Base-by-base conservation (phyloP, 2,113 vertebrate species). In the Zosterops pallidus region DNA sequence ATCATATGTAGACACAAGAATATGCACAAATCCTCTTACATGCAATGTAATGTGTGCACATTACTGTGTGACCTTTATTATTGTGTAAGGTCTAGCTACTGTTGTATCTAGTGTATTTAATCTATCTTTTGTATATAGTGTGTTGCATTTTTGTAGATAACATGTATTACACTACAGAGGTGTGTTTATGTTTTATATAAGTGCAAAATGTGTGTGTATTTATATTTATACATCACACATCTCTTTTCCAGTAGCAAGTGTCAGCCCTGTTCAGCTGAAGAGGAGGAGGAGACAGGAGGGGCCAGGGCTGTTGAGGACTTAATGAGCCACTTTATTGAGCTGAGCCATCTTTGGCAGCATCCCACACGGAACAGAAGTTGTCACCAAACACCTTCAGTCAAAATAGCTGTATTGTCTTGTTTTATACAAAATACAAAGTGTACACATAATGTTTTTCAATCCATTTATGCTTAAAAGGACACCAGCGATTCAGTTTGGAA, bases 391-490 rank as follows among this genome's bases (percentile, higher is more conserved):
- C 17, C 60, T 71, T 44, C 77, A 49, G 37, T 52, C 72, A 84
- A 95, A 95, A 91, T 53, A 77, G 20, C 12, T 63, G 33, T 95
- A 97, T 97, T 98, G 98, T 97, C 94, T 78, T 82, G 39, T 52
- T 98, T 96, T 95, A 92, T 98, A 98, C 97, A 99, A 99, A 98
- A 98, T 98, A 98, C 96, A 98, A 98, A 98, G 98, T 88, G 92
- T 98, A 98, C 98, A 98, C 96, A 97, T 91, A 83, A 92, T 85
- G 90, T 91, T 96, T 98, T 95, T 97, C 98, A 81, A 95, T 95
- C 93, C 90, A 91, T 97, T 98, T 94, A 96, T 94, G 85, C 98
- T 97, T 97, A 97, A 96, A 97, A 98, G 97, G 97, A 97, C 69
- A 97, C 87, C 22, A 70, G 87, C 9, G 39, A 56, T 96, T 60